These are phyloP conservation scores for Tipula lateralis DNA, from an alignment of 2,888 invertebrate genomes.

Conservation along the genomic window DNA sequence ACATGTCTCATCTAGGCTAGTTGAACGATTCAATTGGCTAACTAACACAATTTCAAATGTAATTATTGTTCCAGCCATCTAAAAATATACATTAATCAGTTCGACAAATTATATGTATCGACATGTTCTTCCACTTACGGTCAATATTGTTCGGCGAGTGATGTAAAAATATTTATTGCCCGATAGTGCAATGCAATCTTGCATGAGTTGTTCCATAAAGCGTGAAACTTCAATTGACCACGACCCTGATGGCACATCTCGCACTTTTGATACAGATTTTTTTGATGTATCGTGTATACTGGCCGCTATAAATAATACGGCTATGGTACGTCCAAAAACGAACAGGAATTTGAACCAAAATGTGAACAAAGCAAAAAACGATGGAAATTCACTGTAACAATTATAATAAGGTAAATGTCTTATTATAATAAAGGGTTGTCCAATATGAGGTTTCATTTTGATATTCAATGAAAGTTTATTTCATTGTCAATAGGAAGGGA, in stretches of 20 bases:
- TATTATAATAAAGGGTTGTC: too few species aligned
- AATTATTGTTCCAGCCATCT: slow-evolving; percentile 25
- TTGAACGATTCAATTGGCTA: neutral
- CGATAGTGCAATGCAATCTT: slow-evolving; percentile 54
- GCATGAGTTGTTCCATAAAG: slow-evolving; percentile 51
- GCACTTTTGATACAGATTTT: slow-evolving; percentile 51
- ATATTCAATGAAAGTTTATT: too few species aligned
- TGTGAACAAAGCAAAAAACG: slow-evolving; percentile 49
- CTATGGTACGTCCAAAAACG: slow-evolving; percentile 50
- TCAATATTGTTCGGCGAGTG: slow-evolving; percentile 54
- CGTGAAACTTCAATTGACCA: slow-evolving; percentile 43
- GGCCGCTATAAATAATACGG: slow-evolving; percentile 53
- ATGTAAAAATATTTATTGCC: slow-evolving; percentile 58
- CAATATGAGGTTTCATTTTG: too few species aligned
- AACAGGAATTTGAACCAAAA: slow-evolving; percentile 54
- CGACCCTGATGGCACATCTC: slow-evolving; percentile 44
- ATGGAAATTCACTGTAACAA: slow-evolving; percentile 41
- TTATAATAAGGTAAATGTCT: too few species aligned
- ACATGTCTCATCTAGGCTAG: neutral
- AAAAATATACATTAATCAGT: neutral
- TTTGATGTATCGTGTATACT: slow-evolving; percentile 52
- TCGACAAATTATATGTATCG: neutral
- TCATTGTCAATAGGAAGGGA: too few species aligned
- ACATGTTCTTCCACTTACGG: slow-evolving; percentile 50
- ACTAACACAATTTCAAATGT: slow-evolving; percentile 9